Evolutionary conservation across 2,797 vertebrate genomes (phyloP).

Genomic region (Lerista edwardsae): DNA sequence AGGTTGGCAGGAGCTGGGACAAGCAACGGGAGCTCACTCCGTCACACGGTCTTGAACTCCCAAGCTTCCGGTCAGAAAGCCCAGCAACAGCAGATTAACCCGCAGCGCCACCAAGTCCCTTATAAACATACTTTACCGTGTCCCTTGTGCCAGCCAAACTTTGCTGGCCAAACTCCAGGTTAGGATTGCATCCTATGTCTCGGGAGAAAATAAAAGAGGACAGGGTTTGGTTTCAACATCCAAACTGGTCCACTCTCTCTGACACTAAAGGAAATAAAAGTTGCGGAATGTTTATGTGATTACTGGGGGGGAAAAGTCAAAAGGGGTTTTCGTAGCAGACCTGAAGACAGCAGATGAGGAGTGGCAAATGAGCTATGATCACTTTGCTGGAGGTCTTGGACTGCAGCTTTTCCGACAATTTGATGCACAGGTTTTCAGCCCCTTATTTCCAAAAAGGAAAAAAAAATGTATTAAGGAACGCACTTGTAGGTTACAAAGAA

Average conservation of each 20-base stretch:
- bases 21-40: too few relatives aligned
- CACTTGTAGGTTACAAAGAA: background rate
- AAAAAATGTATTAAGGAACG: background rate
- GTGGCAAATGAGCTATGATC: constrained; percentile 95
- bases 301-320: background rate
- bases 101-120: too few relatives aligned
- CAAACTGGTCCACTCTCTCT: background rate
- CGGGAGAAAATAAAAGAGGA: too few relatives aligned
- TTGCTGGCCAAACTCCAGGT: too few relatives aligned
- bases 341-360: constrained; percentile 97
- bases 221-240: too few relatives aligned
- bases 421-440: constrained; percentile 96
- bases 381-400: constrained; percentile 98
- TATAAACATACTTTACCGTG: too few relatives aligned
- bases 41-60: too few relatives aligned
- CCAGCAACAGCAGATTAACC: too few relatives aligned
- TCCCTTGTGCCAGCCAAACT: too few relatives aligned
- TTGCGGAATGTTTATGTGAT: background rate
- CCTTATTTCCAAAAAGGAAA: constrained; percentile 74
- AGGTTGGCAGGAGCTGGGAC: too few relatives aligned
- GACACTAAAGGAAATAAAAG: background rate
- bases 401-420: constrained; percentile 95
- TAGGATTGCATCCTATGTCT: too few relatives aligned
- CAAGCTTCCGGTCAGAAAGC: too few relatives aligned
- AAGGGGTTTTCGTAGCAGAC: constrained; percentile 69